A percentile compares a stretch with the other conserved stretches of the same genome.
These are phyloP conservation scores for Perca schrenkii DNA, from an alignment of 2,113 vertebrate genomes.

Conservation along the genomic window DNA sequence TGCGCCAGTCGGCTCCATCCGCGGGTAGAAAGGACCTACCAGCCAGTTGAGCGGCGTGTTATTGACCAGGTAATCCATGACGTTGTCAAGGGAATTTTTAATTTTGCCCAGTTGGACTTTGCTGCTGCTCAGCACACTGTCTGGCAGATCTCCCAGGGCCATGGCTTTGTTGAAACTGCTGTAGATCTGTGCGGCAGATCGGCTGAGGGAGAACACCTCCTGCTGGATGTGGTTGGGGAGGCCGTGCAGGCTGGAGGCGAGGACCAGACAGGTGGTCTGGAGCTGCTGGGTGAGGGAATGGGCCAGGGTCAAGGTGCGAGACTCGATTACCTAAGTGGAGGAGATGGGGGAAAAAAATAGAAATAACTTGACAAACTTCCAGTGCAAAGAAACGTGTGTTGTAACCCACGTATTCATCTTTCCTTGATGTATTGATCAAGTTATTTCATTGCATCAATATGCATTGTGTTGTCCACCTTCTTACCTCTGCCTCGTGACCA, in stretches of 20 bases:
- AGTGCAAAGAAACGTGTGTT: not conserved
- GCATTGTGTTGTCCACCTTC: not conserved
- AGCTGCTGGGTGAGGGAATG: conserved; percentile 91
- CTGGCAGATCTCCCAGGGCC: conserved; percentile 87
- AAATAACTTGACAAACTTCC: not conserved
- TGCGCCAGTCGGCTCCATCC: accelerated
- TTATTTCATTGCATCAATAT: not conserved
- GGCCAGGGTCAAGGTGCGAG: conserved; percentile 88
- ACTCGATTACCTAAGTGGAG: conserved; percentile 87
- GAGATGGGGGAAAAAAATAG: conserved; percentile 2
- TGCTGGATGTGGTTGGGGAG: conserved; percentile 91
- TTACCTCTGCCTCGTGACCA: conserved; percentile 87
- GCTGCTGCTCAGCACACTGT: conserved; percentile 84
- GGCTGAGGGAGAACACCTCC: conserved; percentile 84
- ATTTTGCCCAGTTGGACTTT: conserved; percentile 89
- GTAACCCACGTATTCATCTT: not conserved
- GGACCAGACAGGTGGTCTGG: conserved; percentile 90
- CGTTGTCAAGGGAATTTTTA: conserved; percentile 88
- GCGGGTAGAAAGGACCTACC: conserved; percentile 93
- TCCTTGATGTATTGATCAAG: no score
- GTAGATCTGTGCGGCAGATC: conserved; percentile 87
- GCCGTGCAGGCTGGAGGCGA: conserved; percentile 88
- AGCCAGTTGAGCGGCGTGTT: conserved; percentile 97
- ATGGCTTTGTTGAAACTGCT: conserved; percentile 83
- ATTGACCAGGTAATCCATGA: conserved; percentile 96